Conservation (phyloP, 2,888 invertebrate species). For the Tipula unca region DNA sequence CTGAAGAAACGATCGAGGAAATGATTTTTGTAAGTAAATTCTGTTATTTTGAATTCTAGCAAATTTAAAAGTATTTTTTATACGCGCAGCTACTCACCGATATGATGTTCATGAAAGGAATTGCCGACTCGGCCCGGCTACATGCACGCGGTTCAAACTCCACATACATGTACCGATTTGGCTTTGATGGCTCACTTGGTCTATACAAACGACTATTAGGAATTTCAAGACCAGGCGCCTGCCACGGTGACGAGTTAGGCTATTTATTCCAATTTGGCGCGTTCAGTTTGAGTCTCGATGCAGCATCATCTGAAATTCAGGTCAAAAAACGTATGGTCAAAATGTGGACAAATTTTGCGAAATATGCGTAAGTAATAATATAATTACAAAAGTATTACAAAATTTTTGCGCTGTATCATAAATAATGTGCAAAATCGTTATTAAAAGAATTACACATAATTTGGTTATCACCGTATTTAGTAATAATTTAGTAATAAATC, state of each 20-base stretch:
- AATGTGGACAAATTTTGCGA: conserved; percentile 58
- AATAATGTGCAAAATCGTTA: too few relatives aligned
- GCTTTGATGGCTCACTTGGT: conserved; percentile 53
- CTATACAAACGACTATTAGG: conserved; percentile 55
- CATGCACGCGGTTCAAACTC: conserved; percentile 41
- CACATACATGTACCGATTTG: conserved; percentile 53
- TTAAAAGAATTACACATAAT: too few relatives aligned
- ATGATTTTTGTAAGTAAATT: conserved; percentile 46
- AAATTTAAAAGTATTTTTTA: too few relatives aligned
- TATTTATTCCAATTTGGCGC: conserved; percentile 56
- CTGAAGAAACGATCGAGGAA: conserved; percentile 47
- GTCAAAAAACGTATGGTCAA: conserved; percentile 53
- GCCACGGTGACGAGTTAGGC: conserved; percentile 57
- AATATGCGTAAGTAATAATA: conserved; percentile 46
- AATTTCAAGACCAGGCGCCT: conserved; percentile 50
- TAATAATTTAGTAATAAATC: background rate
- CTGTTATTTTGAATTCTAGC: background rate
- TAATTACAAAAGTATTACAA: background rate
- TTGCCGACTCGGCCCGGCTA: conserved; percentile 45
- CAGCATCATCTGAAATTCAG: conserved; percentile 48
- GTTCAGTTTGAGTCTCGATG: conserved; percentile 51
- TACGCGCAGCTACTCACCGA: conserved; percentile 50
- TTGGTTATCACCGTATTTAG: background rate
- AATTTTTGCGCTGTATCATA: background rate
- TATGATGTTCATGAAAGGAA: conserved; percentile 53